Base-by-base conservation (phyloP, 2,797 vertebrate species). In the Arrhamphus sclerolepis region DNA sequence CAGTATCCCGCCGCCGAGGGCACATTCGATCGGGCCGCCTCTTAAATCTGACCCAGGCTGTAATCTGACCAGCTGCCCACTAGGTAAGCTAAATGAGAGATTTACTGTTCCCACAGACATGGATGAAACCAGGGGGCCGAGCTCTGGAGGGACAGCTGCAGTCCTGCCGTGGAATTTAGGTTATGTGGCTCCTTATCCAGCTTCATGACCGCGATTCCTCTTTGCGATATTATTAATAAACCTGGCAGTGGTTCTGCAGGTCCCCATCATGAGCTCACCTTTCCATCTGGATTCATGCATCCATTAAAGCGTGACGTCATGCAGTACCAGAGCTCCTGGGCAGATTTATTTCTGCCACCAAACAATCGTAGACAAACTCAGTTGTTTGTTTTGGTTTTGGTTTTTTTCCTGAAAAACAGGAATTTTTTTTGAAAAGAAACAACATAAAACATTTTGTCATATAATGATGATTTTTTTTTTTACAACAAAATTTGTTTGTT, bases 141-240 rank as follows among this genome's bases (percentile, higher is more conserved):
- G 52, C 13, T 11, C 22, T 66, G 59, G 39, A 41, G 31, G 52
- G 78, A 80, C 84, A 81, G 84, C 77, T 83, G 77, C 81, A 64
- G 56, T 26, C 66, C 56, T 39, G 52, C 52, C 6, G 13, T 28
- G 65, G 66, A 58, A 72, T 81, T 38, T 3, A 0, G 46, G 62
- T 59, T 50, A 74, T 70, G 21, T 31, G 50, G 62, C 48, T 60
- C 61, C 62, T 50, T 9, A 58, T 65, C 67, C 49, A 46, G 62
- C 58, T 63, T 56, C 40, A n/a, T 66, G 65, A 62, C 70, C 59
- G 44, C 39, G 60, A 67, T 64, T 78, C 77, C 67, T 62, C 40
- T 59, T 48, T 34, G 67, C 47, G 14, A 24, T 17, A 2, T 66
- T 77, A 82, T 77, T 81, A 85, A 78, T 84, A 84, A 78, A 83